Base-by-base conservation (phyloP, 1,140 invertebrate species). In the Nephila pilipes region DNA sequence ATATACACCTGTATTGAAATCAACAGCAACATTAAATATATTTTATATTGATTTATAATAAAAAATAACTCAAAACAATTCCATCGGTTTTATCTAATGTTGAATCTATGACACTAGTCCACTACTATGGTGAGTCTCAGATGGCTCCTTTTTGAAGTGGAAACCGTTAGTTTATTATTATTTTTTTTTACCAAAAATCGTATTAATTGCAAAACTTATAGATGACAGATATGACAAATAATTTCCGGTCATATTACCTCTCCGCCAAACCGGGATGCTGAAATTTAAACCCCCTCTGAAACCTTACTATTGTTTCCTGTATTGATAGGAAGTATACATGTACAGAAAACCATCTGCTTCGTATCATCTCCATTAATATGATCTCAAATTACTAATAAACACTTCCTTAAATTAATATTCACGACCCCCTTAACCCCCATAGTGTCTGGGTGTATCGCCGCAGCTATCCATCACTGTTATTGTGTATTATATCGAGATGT, bases 311-410 rank as follows among this genome's bases (percentile, higher is more conserved):
- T 16, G 25, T 75, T 32, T 75, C 65, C 65, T 75, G 65, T 29
- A 12, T 3, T 0, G 29, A 18, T 36, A 14, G 29, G 29, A 36
- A 18, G 29, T 18, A 16, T 75, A 69, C 63, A 8, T 20, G 6
- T 60, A 65, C 46, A 58, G 60, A n/a, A 20, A 54, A 58, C 81
- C 90, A 92, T 92, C 81, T 92, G 90, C 22, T 32, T 22, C 12
- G 29, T 38, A 32, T n/a, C 60, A 46, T 55, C n/a, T 58, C 20
- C 38, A 29, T 55, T 75, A 63, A 83, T 58, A 85, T 92, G 46
- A 29, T 57, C 90, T 85, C 58, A 92, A 92, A 92, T 92, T 92
- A 85, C 90, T 85, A 92, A 92, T 85, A 92, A 92, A 92, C 90
- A 81, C 90, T 92, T 92, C 90, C 81, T 85, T 83, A 57, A 58